Evolutionary conservation across 2,888 invertebrate species (phyloP).

Genomic region (Resseliella maxima): DNA sequence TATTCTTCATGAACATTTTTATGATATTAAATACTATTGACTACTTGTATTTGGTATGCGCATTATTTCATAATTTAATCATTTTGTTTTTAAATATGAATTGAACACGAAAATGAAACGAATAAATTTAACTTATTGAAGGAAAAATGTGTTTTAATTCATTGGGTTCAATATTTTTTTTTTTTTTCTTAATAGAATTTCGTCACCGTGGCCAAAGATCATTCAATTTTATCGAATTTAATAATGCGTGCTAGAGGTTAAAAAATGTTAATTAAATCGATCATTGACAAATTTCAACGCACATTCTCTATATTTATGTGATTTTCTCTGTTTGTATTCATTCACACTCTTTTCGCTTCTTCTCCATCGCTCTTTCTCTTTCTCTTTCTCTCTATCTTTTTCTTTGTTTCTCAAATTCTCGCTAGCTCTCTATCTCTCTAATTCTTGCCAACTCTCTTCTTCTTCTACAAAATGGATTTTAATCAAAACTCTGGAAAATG

Average conservation of each 20-base stretch:
- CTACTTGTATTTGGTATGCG: too few relatives aligned
- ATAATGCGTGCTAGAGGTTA: conserved; percentile 29
- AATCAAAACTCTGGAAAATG: too few relatives aligned
- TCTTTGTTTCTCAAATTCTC: too few relatives aligned
- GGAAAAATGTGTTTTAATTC: not conserved
- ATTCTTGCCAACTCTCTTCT: too few relatives aligned
- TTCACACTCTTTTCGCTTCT: too few relatives aligned
- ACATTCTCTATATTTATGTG: not conserved
- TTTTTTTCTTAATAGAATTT: not conserved
- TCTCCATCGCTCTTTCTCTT: not conserved
- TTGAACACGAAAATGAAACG: not conserved
- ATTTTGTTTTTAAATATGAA: too few relatives aligned
- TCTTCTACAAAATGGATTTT: too few relatives aligned
- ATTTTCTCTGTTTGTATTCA: not conserved
- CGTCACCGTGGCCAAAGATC: conserved; percentile 1
- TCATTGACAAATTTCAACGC: not conserved
- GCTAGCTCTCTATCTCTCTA: too few relatives aligned
- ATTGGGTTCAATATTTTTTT: too few relatives aligned
- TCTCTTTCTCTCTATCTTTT: not conserved
- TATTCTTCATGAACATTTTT: not conserved
- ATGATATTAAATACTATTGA: too few relatives aligned
- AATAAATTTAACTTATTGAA: not conserved
- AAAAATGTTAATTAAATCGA: conserved; percentile 42
- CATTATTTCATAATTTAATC: too few relatives aligned
- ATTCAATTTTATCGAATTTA: not conserved